These are phyloP conservation scores for Osmoderma eremita DNA, from an alignment of 2,888 invertebrate species.

Conservation along the genomic window DNA sequence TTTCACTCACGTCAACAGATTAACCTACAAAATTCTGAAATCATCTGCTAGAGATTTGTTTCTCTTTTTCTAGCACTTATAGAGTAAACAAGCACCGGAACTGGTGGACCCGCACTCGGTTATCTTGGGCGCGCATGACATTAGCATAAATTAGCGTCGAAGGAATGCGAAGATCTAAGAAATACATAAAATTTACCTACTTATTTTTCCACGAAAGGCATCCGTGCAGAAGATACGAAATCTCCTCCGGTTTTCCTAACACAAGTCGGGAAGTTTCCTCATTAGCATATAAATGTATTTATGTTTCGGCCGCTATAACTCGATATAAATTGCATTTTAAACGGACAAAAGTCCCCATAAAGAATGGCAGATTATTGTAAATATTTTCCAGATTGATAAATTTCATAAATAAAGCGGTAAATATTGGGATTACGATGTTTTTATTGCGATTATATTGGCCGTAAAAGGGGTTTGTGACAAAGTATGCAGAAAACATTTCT, in stretches of 20 bases:
- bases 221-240: neutral
- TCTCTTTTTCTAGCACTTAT: neutral
- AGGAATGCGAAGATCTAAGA: constrained; percentile 9
- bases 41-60: constrained; percentile 11
- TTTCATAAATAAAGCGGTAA: too few relatives aligned
- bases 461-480: too few relatives aligned
- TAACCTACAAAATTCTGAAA: constrained; percentile 16
- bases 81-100: neutral
- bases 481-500: too few relatives aligned
- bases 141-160: constrained; percentile 16
- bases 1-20: neutral
- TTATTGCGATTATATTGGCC: too few relatives aligned
- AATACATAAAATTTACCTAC: constrained; percentile 8
- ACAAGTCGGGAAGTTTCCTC: too few relatives aligned
- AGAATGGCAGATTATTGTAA: too few relatives aligned
- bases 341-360: neutral
- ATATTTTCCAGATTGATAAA: too few relatives aligned
- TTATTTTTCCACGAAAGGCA: constrained; percentile 6
- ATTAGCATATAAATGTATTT: constrained; percentile 13
- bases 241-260: neutral
- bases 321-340: neutral
- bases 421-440: too few relatives aligned
- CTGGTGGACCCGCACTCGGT: neutral
- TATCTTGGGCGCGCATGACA: neutral
- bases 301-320: neutral